Percentiles rank a stretch among this genome's conserved stretches.
Evolutionary conservation across 2,113 vertebrate genomes (phyloP).

Genomic region (Thunnus maccoyii): DNA sequence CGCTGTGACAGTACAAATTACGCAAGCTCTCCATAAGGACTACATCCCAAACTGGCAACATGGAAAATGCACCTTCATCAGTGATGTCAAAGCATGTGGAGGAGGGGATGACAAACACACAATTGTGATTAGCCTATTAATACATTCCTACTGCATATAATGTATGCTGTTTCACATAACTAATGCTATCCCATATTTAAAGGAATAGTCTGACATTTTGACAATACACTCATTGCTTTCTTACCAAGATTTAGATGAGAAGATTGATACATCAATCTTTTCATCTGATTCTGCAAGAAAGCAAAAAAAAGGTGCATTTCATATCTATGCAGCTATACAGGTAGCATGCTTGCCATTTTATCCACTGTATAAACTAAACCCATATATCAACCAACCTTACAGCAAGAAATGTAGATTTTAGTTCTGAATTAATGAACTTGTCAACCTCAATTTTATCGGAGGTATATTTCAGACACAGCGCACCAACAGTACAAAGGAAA

Average conservation of each 20-base stretch:
- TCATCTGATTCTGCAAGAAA: no score
- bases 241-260: no score
- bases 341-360: no score
- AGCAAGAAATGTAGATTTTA: neutral
- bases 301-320: no score
- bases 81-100: neutral
- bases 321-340: no score
- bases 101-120: neutral
- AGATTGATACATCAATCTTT: no score
- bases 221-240: no score
- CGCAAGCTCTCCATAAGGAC: neutral
- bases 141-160: neutral
- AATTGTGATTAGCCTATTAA: neutral
- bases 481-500: neutral
- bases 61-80: neutral
- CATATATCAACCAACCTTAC: no score
- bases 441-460: neutral
- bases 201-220: no score
- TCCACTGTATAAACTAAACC: no score
- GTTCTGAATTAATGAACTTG: neutral
- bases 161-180: neutral
- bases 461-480: neutral
- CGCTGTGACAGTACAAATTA: neutral
- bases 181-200: neutral
- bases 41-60: conserved; percentile 5